Evolutionary conservation across 2,797 vertebrate species (phyloP).

Genomic region (Rhinophrynus dorsalis): DNA sequence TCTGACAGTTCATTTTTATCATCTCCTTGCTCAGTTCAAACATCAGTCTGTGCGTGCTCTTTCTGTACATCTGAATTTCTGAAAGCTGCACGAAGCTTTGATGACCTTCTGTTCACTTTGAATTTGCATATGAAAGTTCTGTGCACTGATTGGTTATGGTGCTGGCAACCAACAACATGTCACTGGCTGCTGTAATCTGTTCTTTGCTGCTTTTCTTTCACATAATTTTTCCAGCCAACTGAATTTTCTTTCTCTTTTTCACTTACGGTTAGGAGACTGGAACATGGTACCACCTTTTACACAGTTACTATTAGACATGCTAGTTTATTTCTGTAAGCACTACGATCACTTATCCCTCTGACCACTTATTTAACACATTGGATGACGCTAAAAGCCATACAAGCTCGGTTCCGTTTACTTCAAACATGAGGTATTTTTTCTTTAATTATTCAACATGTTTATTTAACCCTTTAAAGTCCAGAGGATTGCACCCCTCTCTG

Average conservation of each 20-base stretch:
- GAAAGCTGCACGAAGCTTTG: conserved; percentile 16
- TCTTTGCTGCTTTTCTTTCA: neutral
- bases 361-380: too few relatives aligned
- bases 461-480: too few relatives aligned
- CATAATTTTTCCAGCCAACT: neutral
- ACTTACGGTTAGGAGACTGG: too few relatives aligned
- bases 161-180: neutral
- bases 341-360: too few relatives aligned
- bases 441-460: too few relatives aligned
- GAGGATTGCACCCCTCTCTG: too few relatives aligned
- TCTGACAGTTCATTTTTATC: neutral
- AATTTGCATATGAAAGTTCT: conserved; percentile 46
- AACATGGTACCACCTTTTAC: too few relatives aligned
- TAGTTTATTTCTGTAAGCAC: too few relatives aligned
- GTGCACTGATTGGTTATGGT: conserved; percentile 26
- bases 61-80: conserved; percentile 13
- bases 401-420: too few relatives aligned
- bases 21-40: neutral
- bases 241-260: neutral
- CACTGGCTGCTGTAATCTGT: conserved; percentile 1
- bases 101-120: conserved; percentile 21
- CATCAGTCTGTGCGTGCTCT: conserved; percentile 8
- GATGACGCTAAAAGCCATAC: too few relatives aligned
- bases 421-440: too few relatives aligned
- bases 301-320: too few relatives aligned